Evolutionary conservation across 2,888 invertebrate genomes (phyloP), one percentile per base, ranked within the genome.

Genomic region (Tridacna crocea): DNA sequence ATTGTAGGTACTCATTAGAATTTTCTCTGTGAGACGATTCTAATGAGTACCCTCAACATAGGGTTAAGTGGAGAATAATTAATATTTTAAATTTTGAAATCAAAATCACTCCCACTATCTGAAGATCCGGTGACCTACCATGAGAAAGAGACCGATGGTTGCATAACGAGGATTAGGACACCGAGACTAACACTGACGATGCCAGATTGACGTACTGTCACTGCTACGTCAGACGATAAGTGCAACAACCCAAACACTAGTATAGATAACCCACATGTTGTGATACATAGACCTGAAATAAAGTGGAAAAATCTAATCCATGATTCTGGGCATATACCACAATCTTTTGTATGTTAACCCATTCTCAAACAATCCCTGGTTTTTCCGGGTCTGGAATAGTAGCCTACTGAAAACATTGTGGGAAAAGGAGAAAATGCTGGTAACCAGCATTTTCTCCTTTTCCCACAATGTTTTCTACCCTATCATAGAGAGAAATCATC

Each of bases 221-320:
- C 80, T 65, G 74, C 86, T 72, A 85, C 84, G 65, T 74, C 79
- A 19, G 72, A 48, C 15, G 84, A 80, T 19, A 88, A 72, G 58
- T 89, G 89, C 46, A 90, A 79, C 0, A 87, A 81, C 13, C 86
- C 80, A 36, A 87, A 72, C 24, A 90, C 75, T 46, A 91, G 77
- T 12, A 88, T 80, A 75, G 90, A 83, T 12, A 88, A 83, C 19
- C 91, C 91, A 77, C 90, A 87, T n/a, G 89, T 61, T 26, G 90
- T 81, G 26, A 90, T 88, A 88, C 91, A 89, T n/a, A 92, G 79
- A 66, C 91, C 92, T 92, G 79, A 46, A 85, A 81, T 46, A 82
- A 70, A 46, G 27, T 36, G n/a, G 15, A n/a, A 6, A 2, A 55
- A 55, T 72, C 36, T 4, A 36, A 36, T 36, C 36, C 36, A 36